Conservation (phyloP, 2,113 vertebrate genomes). For the Salvelinus fontinalis region DNA sequence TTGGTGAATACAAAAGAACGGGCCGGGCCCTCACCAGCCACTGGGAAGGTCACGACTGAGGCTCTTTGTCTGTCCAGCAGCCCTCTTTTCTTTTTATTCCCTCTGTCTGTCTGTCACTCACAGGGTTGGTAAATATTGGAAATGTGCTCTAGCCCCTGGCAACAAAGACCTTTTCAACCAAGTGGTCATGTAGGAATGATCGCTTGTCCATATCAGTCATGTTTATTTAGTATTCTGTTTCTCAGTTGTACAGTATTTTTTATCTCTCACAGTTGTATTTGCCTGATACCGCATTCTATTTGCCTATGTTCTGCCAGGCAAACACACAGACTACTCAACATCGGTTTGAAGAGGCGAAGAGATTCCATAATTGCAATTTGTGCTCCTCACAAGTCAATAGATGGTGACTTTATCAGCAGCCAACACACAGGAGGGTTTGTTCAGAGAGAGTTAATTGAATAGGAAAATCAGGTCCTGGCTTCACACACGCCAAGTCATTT, state of each 20-base stretch:
- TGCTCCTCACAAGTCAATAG: conserved; percentile 66
- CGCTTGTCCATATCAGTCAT: neutral
- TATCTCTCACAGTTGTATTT: conserved; percentile 46
- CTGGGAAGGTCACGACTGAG: conserved; percentile 40
- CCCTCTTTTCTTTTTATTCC: conserved; percentile 28
- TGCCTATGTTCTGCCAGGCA: conserved; percentile 46
- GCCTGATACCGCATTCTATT: conserved; percentile 58
- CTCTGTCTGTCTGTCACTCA: neutral
- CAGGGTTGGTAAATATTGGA: conserved; percentile 20
- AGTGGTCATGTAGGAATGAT: conserved; percentile 8
- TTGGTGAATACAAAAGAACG: conserved; percentile 55
- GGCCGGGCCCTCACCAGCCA: conserved; percentile 38
- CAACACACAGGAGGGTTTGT: conserved; percentile 68
- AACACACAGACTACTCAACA: conserved; percentile 58
- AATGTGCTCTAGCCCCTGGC: conserved; percentile 25
- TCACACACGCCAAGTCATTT: conserved; percentile 58
- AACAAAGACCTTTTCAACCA: conserved; percentile 39
- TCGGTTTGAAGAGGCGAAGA: conserved; percentile 53
- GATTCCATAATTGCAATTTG: conserved; percentile 59
- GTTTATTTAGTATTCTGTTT: conserved; percentile 31
- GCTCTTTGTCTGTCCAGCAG: conserved; percentile 32
- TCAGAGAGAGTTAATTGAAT: conserved; percentile 67
- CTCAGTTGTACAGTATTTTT: conserved; percentile 33
- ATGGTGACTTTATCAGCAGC: conserved; percentile 67
- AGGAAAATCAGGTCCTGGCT: conserved; percentile 47